Percentiles rank a stretch among this genome's conserved stretches.
These are phyloP conservation scores for Scyliorhinus canicula DNA, from an alignment of 2,797 vertebrate genomes.

Conservation along the genomic window DNA sequence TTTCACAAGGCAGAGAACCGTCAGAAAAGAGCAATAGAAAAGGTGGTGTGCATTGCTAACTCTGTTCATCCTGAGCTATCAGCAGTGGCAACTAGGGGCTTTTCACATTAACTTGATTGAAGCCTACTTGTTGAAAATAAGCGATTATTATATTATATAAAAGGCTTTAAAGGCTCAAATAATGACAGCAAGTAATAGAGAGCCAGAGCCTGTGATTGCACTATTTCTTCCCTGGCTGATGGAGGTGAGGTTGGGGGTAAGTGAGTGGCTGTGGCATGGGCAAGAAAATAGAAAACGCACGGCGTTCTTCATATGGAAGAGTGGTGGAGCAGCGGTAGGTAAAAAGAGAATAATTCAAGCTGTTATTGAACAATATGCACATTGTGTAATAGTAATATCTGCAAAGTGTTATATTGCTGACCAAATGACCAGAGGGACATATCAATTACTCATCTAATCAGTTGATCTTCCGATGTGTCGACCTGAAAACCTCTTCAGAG, in stretches of 20 bases:
- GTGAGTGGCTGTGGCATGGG: background rate
- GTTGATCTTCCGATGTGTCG: background rate
- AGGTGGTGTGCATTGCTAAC: background rate
- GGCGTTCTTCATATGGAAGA: background rate
- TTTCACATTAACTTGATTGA: too few species aligned
- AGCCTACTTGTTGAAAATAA: too few species aligned
- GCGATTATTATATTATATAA: too few species aligned
- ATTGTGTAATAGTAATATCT: background rate
- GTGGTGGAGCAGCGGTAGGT: background rate
- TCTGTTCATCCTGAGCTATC: background rate
- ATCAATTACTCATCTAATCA: background rate
- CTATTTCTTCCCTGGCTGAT: background rate
- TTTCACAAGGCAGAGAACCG: background rate
- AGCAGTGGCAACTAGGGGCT: too few species aligned
- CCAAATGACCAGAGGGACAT: background rate
- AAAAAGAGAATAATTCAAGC: background rate
- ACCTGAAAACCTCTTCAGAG: background rate
- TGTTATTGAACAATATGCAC: background rate
- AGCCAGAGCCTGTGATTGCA: background rate
- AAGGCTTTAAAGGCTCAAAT: background rate
- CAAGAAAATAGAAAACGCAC: background rate
- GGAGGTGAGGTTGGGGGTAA: background rate
- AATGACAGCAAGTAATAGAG: background rate
- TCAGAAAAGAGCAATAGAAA: background rate
- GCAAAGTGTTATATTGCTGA: constrained; percentile 7